Evolutionary conservation across 1,140 invertebrate genomes (phyloP).

Genomic region (Magallana gigas): DNA sequence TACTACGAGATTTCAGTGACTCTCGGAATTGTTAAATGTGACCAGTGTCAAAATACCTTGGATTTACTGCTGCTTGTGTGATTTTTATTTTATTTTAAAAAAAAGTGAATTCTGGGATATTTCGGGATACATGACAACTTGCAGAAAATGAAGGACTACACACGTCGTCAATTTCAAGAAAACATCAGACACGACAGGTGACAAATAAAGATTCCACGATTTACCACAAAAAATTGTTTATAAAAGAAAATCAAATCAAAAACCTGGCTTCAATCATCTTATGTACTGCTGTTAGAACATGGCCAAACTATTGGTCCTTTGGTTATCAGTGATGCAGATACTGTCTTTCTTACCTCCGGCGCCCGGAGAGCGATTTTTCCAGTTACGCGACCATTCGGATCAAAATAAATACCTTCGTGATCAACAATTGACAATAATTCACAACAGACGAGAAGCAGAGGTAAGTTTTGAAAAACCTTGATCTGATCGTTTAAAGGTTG

Average conservation of each 20-base stretch:
- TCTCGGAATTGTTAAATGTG: not conserved
- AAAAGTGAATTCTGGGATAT: not conserved
- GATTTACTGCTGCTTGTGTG: not conserved
- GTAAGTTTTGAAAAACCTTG: not conserved
- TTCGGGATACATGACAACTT: too few species aligned
- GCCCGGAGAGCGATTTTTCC: conserved; percentile 37
- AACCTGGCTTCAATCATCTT: conserved; percentile 8
- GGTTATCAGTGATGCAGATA: conserved; percentile 31
- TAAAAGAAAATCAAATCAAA: not conserved
- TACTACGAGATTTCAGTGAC: not conserved
- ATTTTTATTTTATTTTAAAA: not conserved
- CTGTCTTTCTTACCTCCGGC: conserved; percentile 22
- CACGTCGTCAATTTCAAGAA: not conserved
- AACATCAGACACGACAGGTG: not conserved
- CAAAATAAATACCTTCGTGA: conserved; percentile 33
- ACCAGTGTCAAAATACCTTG: not conserved
- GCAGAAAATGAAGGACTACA: too few species aligned
- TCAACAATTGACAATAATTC: not conserved
- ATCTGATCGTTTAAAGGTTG: not conserved
- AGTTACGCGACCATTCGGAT: conserved; percentile 35
- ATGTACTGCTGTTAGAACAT: not conserved
- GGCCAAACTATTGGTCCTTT: conserved; percentile 7
- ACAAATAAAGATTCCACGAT: not conserved
- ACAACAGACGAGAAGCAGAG: conserved; percentile 31
- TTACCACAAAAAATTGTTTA: not conserved